Evolutionary conservation across 2,113 vertebrate genomes (phyloP), one percentile per base, ranked within the genome.

Genomic region (Hemibagrus wyckioides): DNA sequence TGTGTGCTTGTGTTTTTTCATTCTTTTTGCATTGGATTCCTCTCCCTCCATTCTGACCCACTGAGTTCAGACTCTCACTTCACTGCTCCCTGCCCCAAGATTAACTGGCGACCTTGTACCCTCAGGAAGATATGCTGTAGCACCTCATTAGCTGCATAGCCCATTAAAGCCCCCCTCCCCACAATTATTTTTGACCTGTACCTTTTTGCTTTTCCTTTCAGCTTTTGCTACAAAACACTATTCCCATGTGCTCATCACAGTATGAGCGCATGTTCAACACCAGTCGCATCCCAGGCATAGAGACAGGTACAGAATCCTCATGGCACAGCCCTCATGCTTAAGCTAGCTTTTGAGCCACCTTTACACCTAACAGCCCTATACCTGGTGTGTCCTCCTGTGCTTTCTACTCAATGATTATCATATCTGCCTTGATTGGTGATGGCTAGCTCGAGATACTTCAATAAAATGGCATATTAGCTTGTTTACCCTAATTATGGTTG

Each of bases 241-340:
- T 99, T 90, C 98, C 98, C 17, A 97, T 99, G 93, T 99, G 98
- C 93, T 99, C 98, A 28, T 93, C 97, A 90, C 98, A 99, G 95
- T 99, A 97, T 95, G 98, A 99, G 92, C 92, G 94, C 71, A 96
- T 98, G 97, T 99, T 99, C 94, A 99, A 99, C 90, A 97, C 97
- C 52, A 97, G 94, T 90, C 96, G 98, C 85, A 95, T 98, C 89
- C 98, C 98, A 0, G 97, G 98, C 92, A 95, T 96, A 94, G 97
- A 99, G 82, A 96, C 97, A 94, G 98, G 98, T 99, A 96, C 85
- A 71, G 82, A 88, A 81, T 77, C 36, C 39, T 85, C 39, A 56
- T 7, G 9, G 36, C 36, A 44, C 65, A 63, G 59, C 11, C 56
- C 21, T 69, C 56, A 88, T 17, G 39, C 56, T 79, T 52, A 36